Percentiles rank a stretch among this genome's conserved stretches.
phyloP scores from a whole-genome alignment of 1,140 invertebrate species.

The Trialeurodes vaporariorum region DNA sequence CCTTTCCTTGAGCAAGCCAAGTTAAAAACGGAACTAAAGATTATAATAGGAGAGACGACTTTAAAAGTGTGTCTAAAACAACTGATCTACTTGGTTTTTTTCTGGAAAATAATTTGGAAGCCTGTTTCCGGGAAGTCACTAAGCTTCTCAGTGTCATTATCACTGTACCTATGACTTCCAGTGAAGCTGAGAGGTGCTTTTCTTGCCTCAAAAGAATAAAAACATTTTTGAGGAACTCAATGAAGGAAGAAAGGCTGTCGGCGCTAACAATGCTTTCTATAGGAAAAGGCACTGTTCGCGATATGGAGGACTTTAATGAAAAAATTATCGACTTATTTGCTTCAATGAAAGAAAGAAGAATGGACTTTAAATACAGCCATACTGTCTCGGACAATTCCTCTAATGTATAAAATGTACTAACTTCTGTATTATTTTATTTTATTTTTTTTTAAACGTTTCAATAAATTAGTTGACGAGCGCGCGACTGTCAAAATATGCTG shows the following conservation, averaged over 20 bases:
- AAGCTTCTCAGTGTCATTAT: constrained; percentile 23
- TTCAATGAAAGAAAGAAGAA: constrained; percentile 1
- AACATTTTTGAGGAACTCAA: constrained; percentile 17
- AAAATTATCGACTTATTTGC: constrained; percentile 3
- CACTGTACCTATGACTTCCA: constrained; percentile 20
- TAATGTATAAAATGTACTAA: too few species aligned
- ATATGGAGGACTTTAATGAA: constrained; percentile 6
- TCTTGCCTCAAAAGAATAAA: constrained; percentile 22
- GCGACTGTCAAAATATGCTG: too few species aligned
- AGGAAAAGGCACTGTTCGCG: neutral
- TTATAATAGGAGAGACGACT: constrained; percentile 6
- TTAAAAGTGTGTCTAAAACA: neutral
- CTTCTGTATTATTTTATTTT: too few species aligned
- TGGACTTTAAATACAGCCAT: constrained; percentile 5
- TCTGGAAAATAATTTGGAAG: constrained; percentile 16
- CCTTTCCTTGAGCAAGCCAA: constrained; percentile 4
- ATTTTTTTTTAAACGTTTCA: too few species aligned
- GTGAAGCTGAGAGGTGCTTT: constrained; percentile 20
- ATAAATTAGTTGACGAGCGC: too few species aligned
- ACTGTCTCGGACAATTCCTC: too few species aligned
- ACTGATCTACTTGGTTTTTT: constrained; percentile 7
- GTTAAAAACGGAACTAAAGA: constrained; percentile 1
- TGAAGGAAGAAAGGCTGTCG: constrained; percentile 17
- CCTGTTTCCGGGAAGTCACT: constrained; percentile 21
- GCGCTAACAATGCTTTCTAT: constrained; percentile 19